Conservation (phyloP, 2,113 vertebrate genomes). For the Corythaeola cristata region DNA sequence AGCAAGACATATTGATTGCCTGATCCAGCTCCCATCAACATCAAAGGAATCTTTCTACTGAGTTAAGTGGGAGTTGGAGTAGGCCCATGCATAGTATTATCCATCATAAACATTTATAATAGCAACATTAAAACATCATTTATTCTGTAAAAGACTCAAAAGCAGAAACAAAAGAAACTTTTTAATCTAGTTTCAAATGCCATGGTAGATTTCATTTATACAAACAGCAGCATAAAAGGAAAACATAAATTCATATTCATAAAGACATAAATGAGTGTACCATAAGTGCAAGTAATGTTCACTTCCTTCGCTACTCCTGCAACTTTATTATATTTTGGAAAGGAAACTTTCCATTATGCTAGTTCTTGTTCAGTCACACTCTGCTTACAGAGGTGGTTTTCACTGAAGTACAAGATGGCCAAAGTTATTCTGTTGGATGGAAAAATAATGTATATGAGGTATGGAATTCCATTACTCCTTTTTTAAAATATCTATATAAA, state of each 20-base stretch:
- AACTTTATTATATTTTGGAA: conserved; percentile 66
- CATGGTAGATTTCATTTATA: conserved; percentile 13
- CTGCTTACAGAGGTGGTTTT: conserved; percentile 61
- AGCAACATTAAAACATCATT: neutral
- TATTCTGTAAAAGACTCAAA: conserved; percentile 3
- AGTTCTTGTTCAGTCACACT: conserved; percentile 43
- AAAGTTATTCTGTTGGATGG: conserved; percentile 53
- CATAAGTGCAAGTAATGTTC: conserved; percentile 55
- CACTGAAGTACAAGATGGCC: conserved; percentile 32
- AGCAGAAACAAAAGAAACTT: neutral
- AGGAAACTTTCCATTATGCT: conserved; percentile 68
- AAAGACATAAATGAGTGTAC: conserved; percentile 53
- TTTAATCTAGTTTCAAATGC: conserved; percentile 8
- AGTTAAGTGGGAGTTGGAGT: neutral
- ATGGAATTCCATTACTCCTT: conserved; percentile 62
- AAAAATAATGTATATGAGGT: conserved; percentile 62
- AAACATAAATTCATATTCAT: conserved; percentile 24
- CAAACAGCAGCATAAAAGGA: conserved; percentile 38
- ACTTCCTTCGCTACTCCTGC: conserved; percentile 41
- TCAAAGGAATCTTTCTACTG: neutral
- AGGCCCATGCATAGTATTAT: neutral
- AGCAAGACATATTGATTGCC: rapidly evolving
- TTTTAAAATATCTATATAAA: conserved; percentile 59
- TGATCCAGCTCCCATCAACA: neutral
- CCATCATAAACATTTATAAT: neutral